Base-by-base conservation (phyloP, 2,113 vertebrate genomes). In the Myiozetetes cayanensis region DNA sequence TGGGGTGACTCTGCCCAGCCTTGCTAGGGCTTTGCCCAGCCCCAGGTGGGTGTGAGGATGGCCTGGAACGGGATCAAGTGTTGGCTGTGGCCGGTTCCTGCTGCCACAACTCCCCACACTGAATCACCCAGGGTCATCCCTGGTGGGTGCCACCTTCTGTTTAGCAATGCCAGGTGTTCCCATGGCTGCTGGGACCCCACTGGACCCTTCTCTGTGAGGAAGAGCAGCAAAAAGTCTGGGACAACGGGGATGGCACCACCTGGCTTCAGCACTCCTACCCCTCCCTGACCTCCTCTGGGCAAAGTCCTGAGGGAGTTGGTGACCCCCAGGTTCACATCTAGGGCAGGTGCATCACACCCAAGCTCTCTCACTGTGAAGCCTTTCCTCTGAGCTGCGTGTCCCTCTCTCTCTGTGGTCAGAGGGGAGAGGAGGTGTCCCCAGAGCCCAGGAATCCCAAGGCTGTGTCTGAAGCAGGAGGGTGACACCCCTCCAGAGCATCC, bases 41-140 rank as follows among this genome's bases (percentile, higher is more conserved):
- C 70, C 43, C 49, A 44, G 24, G 25, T 43, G 46, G 68, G 4
- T 3, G 31, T 72, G 41, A 39, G 52, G 6, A 12, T 1, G 12
- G 19, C n/a, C 52, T 52, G 39, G 62, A 44, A 0, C 6, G 62
- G 50, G 67, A 13, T 50, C 33, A 2, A 1, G 33, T 14, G 49
- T 1, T 63, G 68, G 33, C 72, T 50, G n/a, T 43, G 46, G 56
- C 23, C 0, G 0, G 21, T 2, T 53, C 49, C 59, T 78, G 85
- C 28, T 73, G 66, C 70, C 8, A 2, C 16, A 31, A 0, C 20
- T 71, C 27, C 5, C 16, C 4, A 0, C 9, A 1, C 33, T 25
- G 66, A 14, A 16, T 44, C 83, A 39, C 31, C 31, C 77, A n/a
- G n/a, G 31, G 44, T 35, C 2, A 0, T 24, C 3, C 0, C 37